phyloP scores from a whole-genome alignment of 2,888 invertebrate species.

The Daptonema setosum region DNA sequence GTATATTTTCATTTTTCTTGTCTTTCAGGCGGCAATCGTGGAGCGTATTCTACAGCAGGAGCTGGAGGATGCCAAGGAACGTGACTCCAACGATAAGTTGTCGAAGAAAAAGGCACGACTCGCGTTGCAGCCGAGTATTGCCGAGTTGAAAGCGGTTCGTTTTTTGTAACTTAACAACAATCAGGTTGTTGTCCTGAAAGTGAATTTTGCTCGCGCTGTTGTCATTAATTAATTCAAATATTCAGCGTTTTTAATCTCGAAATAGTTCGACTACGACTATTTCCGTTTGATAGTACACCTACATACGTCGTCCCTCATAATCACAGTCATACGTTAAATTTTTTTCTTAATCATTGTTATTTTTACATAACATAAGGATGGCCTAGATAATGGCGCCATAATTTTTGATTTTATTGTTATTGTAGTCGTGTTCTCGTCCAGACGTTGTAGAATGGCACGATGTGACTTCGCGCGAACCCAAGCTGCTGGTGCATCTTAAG shows the following conservation, averaged over 20 bases:
- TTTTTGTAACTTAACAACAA: neutral
- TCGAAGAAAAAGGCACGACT: constrained; percentile 88
- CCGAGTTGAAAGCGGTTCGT: constrained; percentile 70
- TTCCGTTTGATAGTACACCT: too few relatives aligned
- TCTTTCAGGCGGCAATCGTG: constrained; percentile 19
- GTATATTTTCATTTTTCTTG: too few relatives aligned
- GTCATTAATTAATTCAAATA: too few relatives aligned
- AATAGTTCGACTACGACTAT: too few relatives aligned
- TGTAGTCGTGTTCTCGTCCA: constrained; percentile 52
- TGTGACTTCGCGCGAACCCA: constrained; percentile 89
- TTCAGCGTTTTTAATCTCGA: too few relatives aligned
- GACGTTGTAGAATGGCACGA: constrained; percentile 99
- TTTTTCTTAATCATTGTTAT: too few relatives aligned
- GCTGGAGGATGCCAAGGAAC: constrained; percentile 19
- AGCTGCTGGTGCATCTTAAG: constrained; percentile 42
- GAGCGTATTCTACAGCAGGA: constrained; percentile 26
- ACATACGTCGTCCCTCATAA: too few relatives aligned
- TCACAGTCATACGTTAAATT: too few relatives aligned
- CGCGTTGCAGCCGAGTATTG: constrained; percentile 75
- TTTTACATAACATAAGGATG: too few relatives aligned
- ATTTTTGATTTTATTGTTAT: constrained; percentile 1
- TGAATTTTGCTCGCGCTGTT: too few relatives aligned
- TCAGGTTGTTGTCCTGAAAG: too few relatives aligned
- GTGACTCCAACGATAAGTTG: constrained; percentile 38
- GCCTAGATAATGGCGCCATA: neutral